Evolutionary conservation across 37 sponge, comb jelly and placozoan genomes (phyloP), one percentile per base, ranked within the genome.

Genomic region (Beroe ovata): DNA sequence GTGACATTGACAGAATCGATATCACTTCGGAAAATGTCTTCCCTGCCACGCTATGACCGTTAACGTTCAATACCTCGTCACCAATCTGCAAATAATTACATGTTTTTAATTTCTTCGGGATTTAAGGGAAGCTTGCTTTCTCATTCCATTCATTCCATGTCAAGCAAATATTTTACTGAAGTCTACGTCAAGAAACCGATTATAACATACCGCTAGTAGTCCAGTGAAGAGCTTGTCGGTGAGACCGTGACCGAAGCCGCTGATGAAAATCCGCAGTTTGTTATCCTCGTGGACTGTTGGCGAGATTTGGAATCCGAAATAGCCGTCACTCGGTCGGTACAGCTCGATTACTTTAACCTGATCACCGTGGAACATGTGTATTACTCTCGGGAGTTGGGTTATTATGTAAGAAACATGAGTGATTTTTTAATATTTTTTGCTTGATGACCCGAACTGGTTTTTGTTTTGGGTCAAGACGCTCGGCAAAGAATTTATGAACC

Each of bases 291-390:
- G 54, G n/a, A 77, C 25, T 40, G 84, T n/a, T 1, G 84, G 84
- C 23, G 84, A 77, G 41, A 77, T 77, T 54, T 77, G 84, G 84
- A 77, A 77, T 23, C 84, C 84, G n/a, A 77, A 77, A 26, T 77
- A 77, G 28, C 84, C 84, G 28, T 77, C 84, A 14, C 8, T 23
- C 25, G 84, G 84, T 20, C 84, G 84, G 28, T 77, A 77, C 84
- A 77, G 54, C 47, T 77, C 84, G 20, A 77, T 77, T 1, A 77
- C 84, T 77, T 77, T 77, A n/a, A 77, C 84, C 84, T 77, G 84
- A n/a, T n/a, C n/a, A n/a, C n/a, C n/a, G n/a, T n/a, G n/a, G n/a
- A n/a, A n/a, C n/a, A n/a, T n/a, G n/a, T n/a, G n/a, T n/a, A n/a
- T n/a, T n/a, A n/a, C n/a, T n/a, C n/a, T n/a, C n/a, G n/a, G n/a